Evolutionary conservation across 53 echinoderm and acorn worm genomes (phyloP), one percentile per base, ranked within the genome.

Genomic region (Paelopatides confundens): DNA sequence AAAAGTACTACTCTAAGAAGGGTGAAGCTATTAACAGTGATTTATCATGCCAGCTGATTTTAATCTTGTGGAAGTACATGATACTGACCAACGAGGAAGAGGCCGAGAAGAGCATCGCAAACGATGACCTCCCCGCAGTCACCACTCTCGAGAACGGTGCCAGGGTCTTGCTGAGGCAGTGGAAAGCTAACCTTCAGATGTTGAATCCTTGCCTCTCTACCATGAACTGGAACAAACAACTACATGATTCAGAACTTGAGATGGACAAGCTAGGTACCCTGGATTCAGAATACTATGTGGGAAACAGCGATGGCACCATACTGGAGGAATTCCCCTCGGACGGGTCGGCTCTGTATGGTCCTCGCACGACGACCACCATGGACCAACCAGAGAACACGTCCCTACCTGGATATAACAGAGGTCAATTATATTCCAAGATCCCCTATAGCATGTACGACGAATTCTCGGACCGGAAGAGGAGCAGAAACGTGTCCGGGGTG

Each of bases 11-110:
- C 69, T 95, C 31, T 15, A 79, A 53, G 51, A 23, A 2, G 28
- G 79, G 79, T 52, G 92, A 97, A 47, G 92, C 95, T 18, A 89
- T 99, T 15, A 89, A 89, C 62, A 88, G 94, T 39, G 99, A 99
- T 77, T 78, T 95, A 39, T 99, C 99, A 33, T 99, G 99, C 69
- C 99, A 99, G 71, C 91, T 99, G 65, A 89, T 99, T 77, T 48
- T 89, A 13, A 88, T 94, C 31, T 90, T 99, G 11, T 93, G 94
- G 93, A 90, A 92, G 34, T 95, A 95, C 91, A 90, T 99, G 27
- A 76, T 89, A 27, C 81, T 53, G 2, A 92, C 88, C 21, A 79
- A 95, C 77, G 90, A 87, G 48, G 82, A 89, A 48, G 90, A 94
- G n/a, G 92, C 94, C 40, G 99, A 99, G 76, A 86, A 92, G 52